These are phyloP conservation scores for Brachyhypopomus gauderio DNA, from an alignment of 2,113 vertebrate genomes.

Conservation along the genomic window DNA sequence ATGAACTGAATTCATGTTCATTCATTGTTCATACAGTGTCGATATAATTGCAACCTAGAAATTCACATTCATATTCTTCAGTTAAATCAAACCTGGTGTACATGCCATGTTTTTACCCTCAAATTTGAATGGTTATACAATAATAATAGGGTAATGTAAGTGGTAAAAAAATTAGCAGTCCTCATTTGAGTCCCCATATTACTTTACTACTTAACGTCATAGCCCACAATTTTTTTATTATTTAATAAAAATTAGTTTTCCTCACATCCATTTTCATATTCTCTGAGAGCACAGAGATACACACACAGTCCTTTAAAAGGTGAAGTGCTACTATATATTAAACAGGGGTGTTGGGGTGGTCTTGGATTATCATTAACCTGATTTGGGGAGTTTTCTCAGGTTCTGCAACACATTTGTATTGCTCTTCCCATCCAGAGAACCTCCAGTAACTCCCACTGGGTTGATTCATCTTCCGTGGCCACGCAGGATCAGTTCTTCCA, in stretches of 20 bases:
- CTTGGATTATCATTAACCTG: background rate
- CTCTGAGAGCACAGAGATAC: background rate
- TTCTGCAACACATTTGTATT: background rate
- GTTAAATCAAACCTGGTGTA: too few species aligned
- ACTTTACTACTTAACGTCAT: too few species aligned
- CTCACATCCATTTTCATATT: background rate
- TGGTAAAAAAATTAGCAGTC: too few species aligned
- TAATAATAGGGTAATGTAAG: too few species aligned
- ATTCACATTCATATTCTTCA: too few species aligned
- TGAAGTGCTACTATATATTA: background rate
- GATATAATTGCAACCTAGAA: too few species aligned
- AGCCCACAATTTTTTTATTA: too few species aligned
- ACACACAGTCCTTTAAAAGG: background rate
- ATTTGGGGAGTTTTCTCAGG: background rate
- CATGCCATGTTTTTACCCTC: too few species aligned
- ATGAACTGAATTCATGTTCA: too few species aligned
- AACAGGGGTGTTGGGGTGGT: background rate
- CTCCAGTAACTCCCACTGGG: background rate
- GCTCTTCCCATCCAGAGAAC: background rate
- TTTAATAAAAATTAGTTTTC: background rate
- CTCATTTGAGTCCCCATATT: too few species aligned
- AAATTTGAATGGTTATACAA: too few species aligned
- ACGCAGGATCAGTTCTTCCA: constrained; percentile 1
- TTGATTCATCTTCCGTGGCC: background rate
- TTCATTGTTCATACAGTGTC: too few species aligned